phyloP scores from a whole-genome alignment of 2,113 vertebrate species.

The Cyphomyrus discorhynchus region DNA sequence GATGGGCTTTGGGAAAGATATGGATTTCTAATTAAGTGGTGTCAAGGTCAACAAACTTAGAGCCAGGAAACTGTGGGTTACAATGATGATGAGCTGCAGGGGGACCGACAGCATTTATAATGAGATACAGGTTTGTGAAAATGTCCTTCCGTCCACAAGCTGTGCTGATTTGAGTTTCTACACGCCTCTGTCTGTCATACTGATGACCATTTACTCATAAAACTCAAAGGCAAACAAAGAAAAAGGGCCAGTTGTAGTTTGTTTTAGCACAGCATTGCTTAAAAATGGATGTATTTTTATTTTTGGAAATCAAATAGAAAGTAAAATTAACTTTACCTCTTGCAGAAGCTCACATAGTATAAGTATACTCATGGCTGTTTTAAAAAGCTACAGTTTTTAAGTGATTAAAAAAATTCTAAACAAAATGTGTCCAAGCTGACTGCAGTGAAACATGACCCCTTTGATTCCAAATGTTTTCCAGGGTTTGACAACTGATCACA shows the following conservation, averaged over 20 bases:
- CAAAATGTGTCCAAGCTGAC: background rate
- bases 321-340: background rate
- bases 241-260: background rate
- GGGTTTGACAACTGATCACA: background rate
- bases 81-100: background rate
- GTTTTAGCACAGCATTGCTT: background rate
- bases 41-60: background rate
- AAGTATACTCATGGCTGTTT: background rate
- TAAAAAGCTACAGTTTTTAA: background rate
- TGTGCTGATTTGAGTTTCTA: background rate
- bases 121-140: background rate
- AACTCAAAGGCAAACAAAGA: background rate
- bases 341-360: background rate
- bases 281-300: background rate
- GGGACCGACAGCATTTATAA: background rate
- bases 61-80: background rate
- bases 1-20: background rate
- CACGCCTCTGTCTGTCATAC: background rate
- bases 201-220: background rate
- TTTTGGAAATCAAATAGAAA: conserved; percentile 16
- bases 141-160: background rate
- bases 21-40: background rate
- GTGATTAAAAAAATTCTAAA: background rate
- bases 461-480: background rate
- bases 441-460: background rate